Evolutionary conservation across 2,888 invertebrate species (phyloP), one percentile per base, ranked within the genome.

Genomic region (Idaea aversata): DNA sequence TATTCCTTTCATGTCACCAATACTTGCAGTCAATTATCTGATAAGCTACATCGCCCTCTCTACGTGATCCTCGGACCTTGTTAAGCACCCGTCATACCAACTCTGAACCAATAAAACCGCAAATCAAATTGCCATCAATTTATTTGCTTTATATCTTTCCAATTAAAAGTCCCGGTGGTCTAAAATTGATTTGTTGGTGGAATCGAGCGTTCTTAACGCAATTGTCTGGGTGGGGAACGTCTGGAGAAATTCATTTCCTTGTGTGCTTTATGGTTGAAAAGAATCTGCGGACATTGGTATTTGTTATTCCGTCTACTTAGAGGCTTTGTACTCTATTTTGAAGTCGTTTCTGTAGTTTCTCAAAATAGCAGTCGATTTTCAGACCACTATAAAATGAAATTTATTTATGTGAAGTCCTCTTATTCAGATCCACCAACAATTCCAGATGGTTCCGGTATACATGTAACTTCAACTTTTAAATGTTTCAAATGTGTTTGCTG

Each of bases 11-110:
- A 72, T 75, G 82, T 81, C 81, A 78, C 78, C 77, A 80, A 79
- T 80, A 81, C 77, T 81, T 85, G 82, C 82, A 87, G 80, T 83
- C 88, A 88, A 90, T 90, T 90, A 90, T 90, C 87, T 87, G 90
- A 90, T 90, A 90, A 88, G 86, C 76, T 72, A 79, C 77, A 74
- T 75, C 80, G 76, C 77, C 79, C 83, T 81, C 80, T 73, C 47
- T 47, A 47, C 47, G 72, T 76, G 70, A 75, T 70, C 72, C 65
- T 63, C 67, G 70, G 75, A 67, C 65, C 61, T 64, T 67, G 65
- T 79, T 79, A 80, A 79, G 77, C 71, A 77, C 66, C 72, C 75
- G 36, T 69, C 69, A 81, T 82, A 76, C 79, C 75, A 83, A 86
- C 85, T 70, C 73, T 76, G 77, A 77, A 77, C 76, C 77, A 77